A percentile compares a stretch with the other conserved stretches of the same genome.
Conservation (phyloP, 2,113 vertebrate species). For the Thymallus thymallus region DNA sequence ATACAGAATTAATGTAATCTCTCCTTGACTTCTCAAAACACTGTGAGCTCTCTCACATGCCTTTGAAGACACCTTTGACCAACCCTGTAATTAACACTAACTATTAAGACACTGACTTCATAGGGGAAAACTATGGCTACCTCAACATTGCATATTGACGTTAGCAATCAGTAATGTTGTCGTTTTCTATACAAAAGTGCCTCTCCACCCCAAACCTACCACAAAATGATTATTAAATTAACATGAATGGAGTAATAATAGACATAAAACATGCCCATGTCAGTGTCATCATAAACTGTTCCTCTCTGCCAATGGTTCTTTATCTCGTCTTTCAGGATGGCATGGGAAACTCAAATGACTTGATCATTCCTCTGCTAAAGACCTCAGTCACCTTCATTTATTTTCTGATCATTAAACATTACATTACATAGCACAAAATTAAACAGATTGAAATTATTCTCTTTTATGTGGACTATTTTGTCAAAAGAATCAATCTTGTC, state of each 20-base stretch:
- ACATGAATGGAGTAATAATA: background rate
- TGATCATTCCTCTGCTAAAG: too few relatives aligned
- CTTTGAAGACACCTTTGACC: conserved; percentile 30
- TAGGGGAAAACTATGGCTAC: conserved; percentile 29
- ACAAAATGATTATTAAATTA: background rate
- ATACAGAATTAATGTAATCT: conserved; percentile 38
- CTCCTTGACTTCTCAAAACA: conserved; percentile 47
- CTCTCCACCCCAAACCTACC: conserved; percentile 40
- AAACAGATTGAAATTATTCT: too few relatives aligned
- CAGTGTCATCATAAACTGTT: conserved; percentile 5
- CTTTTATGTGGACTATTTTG: too few relatives aligned
- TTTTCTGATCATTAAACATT: too few relatives aligned
- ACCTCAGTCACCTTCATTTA: too few relatives aligned
- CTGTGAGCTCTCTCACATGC: conserved; percentile 17
- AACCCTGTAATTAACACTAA: conserved; percentile 50
- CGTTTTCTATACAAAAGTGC: conserved; percentile 45
- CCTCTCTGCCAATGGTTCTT: background rate
- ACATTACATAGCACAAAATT: too few relatives aligned
- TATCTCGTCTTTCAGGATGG: background rate
- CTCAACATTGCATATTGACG: conserved; percentile 37
- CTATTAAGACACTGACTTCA: conserved; percentile 39
- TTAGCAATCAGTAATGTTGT: conserved; percentile 31
- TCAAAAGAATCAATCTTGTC: too few relatives aligned
- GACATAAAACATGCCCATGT: conserved; percentile 9
- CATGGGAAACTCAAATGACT: too few relatives aligned